These are phyloP conservation scores for Orycteropus afer DNA, from an alignment of 2,113 vertebrate genomes.

Conservation along the genomic window DNA sequence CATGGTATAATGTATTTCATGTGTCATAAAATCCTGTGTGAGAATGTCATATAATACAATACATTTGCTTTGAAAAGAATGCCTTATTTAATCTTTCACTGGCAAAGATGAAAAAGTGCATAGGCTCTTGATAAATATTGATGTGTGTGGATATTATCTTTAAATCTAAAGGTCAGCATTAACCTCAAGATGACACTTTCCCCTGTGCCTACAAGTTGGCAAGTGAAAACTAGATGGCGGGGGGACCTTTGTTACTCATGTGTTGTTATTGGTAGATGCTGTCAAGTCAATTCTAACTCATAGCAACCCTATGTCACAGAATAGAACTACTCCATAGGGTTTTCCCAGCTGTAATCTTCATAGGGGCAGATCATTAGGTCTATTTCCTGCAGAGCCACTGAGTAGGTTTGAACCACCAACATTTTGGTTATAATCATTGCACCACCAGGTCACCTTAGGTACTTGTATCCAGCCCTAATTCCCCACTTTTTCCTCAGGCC, in stretches of 20 bases:
- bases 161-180: background rate
- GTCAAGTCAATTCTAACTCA: background rate
- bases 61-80: conserved; percentile 43
- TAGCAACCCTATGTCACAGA: background rate
- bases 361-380: background rate
- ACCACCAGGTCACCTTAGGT: background rate
- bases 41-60: background rate
- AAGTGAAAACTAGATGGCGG: background rate
- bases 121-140: background rate
- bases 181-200: background rate
- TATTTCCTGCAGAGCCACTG: background rate
- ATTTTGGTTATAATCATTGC: background rate
- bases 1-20: conserved; percentile 16
- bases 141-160: background rate
- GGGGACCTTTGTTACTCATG: background rate
- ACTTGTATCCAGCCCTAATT: background rate
- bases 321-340: background rate
- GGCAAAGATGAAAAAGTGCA: background rate
- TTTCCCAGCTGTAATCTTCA: background rate
- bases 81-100: background rate
- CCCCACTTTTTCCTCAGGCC: background rate
- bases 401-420: background rate
- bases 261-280: background rate
- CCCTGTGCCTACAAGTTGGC: background rate
- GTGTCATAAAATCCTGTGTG: background rate